Evolutionary conservation across 2,888 invertebrate genomes (phyloP), one percentile per base, ranked within the genome.

Genomic region (Laspeyria flexula): DNA sequence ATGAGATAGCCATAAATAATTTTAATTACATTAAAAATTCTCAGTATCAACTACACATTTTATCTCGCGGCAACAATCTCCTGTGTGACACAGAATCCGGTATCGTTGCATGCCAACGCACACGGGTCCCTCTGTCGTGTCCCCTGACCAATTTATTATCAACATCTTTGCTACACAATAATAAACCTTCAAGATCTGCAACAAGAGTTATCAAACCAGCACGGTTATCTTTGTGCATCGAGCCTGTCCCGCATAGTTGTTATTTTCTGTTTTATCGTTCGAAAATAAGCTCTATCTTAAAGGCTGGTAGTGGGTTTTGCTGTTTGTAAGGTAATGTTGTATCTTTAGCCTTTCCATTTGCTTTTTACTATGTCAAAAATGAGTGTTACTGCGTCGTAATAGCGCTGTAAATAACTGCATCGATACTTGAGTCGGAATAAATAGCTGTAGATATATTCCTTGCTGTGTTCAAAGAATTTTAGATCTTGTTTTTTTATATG

Each of bases 71-170:
- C 55, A 42, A 41, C 60, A 60, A 70, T 70, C 72, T 73, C 82
- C 18, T 81, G 78, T 79, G 66, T 62, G 70, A 23, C 71, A 51
- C 47, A 66, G 60, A 72, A 73, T 73, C 73, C 70, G 71, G 73
- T 75, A 77, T 81, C 85, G 82, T 85, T 86, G 88, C 88, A 86
- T 88, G 86, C 86, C 88, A 84, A 81, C 85, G 85, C 87, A 87
- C 86, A 80, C 86, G 83, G 82, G 77, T 80, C 83, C 79, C 77
- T 79, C 81, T 85, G 83, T 83, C 85, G 73, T 78, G 79, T 77
- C 71, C 66, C 61, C 64, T 55, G 30, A 49, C 79, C 78, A 59
- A 75, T 60, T 55, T 48, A 58, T 56, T 34, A 12, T 21, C 1
- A 31, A 46, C 51, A 51, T 10, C 7, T n/a, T 9, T 31, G 25